A percentile compares a stretch with the other conserved stretches of the same genome.
Conservation (phyloP, 2,888 invertebrate species). For the Saturnia japonica region DNA sequence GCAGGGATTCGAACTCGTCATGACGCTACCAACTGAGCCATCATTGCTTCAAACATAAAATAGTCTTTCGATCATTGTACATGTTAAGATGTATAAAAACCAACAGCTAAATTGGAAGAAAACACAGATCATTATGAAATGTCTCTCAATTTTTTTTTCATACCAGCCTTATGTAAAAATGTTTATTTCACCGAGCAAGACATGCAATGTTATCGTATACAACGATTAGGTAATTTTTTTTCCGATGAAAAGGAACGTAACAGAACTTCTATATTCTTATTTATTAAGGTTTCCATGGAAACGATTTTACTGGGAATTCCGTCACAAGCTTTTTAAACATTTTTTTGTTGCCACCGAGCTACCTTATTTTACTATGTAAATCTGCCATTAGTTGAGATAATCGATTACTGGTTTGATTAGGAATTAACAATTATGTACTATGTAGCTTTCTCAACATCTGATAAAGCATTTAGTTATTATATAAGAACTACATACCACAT, state of each 20-base stretch:
- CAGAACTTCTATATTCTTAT: conserved; percentile 2
- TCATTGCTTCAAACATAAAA: too few relatives aligned
- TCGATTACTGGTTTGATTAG: background rate
- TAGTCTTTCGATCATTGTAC: background rate
- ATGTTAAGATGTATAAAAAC: background rate
- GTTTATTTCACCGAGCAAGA: background rate
- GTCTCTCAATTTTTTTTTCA: background rate
- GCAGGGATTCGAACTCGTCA: too few relatives aligned
- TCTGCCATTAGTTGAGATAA: background rate
- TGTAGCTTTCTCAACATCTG: too few relatives aligned
- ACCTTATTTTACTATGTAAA: too few relatives aligned
- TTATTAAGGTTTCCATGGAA: background rate
- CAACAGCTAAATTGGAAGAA: background rate
- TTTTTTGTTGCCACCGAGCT: background rate
- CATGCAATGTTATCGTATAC: conserved; percentile 5
- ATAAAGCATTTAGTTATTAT: too few relatives aligned
- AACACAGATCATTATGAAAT: background rate
- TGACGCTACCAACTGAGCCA: too few relatives aligned
- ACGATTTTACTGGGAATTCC: background rate
- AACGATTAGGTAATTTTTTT: conserved; percentile 14
- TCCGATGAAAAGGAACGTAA: conserved; percentile 3
- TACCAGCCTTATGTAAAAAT: background rate
- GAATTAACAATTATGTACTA: too few relatives aligned
- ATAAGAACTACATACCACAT: too few relatives aligned
- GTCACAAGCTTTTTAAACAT: background rate